Evolutionary conservation across 2,797 vertebrate genomes (phyloP).

Genomic region (Acrocephalus scirpaceus): DNA sequence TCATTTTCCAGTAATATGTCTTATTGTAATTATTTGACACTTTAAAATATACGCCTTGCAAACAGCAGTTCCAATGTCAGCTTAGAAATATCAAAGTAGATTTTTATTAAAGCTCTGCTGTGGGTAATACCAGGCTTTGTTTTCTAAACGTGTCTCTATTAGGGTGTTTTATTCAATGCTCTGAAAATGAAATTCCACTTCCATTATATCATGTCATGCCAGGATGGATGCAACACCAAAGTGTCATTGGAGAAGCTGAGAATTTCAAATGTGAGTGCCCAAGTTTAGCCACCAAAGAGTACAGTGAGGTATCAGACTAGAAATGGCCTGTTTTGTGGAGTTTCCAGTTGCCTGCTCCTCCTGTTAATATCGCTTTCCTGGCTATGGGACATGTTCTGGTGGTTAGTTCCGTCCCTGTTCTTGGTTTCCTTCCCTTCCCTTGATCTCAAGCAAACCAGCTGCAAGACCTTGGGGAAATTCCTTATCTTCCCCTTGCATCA

Average conservation of each 20-base stretch:
- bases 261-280: background rate
- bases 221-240: background rate
- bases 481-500: conserved; percentile 12
- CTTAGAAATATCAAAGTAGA: background rate
- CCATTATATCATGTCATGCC: background rate
- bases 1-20: conserved; percentile 2
- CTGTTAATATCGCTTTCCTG: background rate
- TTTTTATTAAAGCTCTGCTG: background rate
- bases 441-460: conserved; percentile 15
- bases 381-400: background rate
- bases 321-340: background rate
- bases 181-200: background rate
- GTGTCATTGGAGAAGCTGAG: background rate
- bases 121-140: background rate
- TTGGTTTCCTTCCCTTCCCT: conserved; percentile 3
- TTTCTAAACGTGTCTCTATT: conserved; percentile 28
- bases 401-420: background rate
- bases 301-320: background rate
- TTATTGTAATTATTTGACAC: conserved; percentile 18
- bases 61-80: background rate
- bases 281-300: background rate
- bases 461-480: conserved; percentile 24
- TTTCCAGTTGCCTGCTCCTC: background rate
- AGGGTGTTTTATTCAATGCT: background rate
- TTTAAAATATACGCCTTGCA: background rate